Conservation (phyloP, 2,113 vertebrate genomes). For the Neomonachus schauinslandi region DNA sequence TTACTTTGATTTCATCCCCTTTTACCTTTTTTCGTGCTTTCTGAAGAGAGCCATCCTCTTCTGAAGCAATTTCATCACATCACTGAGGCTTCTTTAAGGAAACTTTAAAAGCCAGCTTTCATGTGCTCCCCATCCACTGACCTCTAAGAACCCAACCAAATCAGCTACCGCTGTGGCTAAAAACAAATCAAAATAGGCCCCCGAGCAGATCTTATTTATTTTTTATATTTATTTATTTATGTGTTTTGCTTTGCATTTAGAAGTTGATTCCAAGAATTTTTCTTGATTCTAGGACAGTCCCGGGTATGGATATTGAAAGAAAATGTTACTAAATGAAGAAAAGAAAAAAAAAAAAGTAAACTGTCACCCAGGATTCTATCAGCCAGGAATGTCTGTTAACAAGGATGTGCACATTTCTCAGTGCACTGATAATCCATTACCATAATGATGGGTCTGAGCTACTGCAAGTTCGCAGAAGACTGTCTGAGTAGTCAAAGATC, state of each 20-base stretch:
- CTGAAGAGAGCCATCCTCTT: slow-evolving; percentile 22
- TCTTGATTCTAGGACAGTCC: neutral
- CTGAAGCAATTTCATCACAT: slow-evolving; percentile 20
- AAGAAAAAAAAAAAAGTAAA: neutral
- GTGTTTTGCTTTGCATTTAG: slow-evolving; percentile 12
- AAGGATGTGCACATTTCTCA: neutral
- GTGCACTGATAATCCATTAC: neutral
- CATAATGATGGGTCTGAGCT: neutral
- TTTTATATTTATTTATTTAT: neutral
- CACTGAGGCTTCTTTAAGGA: slow-evolving; percentile 10
- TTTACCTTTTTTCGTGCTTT: slow-evolving; percentile 2
- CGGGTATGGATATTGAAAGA: neutral
- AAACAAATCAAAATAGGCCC: slow-evolving; percentile 11
- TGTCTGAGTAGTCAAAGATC: neutral
- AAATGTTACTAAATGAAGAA: neutral
- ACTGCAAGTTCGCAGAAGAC: accelerated
- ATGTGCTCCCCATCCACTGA: neutral
- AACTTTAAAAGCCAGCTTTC: slow-evolving; percentile 49
- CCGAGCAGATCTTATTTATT: neutral
- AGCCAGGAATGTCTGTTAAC: neutral
- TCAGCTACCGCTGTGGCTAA: neutral
- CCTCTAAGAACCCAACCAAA: neutral
- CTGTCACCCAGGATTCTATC: neutral
- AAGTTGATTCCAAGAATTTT: neutral
- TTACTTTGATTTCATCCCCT: slow-evolving; percentile 4